Conservation (phyloP, 2,888 invertebrate species). For the Acanthosoma haemorrhoidale region DNA sequence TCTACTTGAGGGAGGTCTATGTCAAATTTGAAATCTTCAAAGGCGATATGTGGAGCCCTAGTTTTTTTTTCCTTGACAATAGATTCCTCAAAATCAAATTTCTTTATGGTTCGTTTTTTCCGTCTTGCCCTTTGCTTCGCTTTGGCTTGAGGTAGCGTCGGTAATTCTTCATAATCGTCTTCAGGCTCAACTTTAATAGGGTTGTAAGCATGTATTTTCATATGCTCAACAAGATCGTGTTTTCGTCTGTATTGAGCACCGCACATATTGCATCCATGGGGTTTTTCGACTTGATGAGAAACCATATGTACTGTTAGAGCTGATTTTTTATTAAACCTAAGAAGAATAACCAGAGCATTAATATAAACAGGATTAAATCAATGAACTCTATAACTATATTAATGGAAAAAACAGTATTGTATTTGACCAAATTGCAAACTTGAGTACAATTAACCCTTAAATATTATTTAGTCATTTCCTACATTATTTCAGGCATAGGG, state of each 20-base stretch:
- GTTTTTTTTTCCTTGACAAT: slow-evolving; percentile 30
- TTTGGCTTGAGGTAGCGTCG: slow-evolving; percentile 21
- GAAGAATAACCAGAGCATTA: too few relatives aligned
- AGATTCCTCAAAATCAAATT: not conserved
- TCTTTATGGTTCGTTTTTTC: slow-evolving; percentile 13
- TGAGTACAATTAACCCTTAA: too few relatives aligned
- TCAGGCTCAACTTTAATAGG: slow-evolving; percentile 36
- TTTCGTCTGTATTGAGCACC: slow-evolving; percentile 74
- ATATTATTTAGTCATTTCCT: too few relatives aligned
- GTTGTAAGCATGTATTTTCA: slow-evolving; percentile 53
- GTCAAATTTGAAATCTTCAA: slow-evolving; percentile 12
- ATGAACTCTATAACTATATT: too few relatives aligned
- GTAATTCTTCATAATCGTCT: slow-evolving; percentile 36
- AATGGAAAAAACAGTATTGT: too few relatives aligned
- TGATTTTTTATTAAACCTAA: slow-evolving; percentile 67
- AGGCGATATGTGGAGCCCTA: not conserved
- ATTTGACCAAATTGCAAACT: too few relatives aligned
- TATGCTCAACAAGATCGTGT: slow-evolving; percentile 74
- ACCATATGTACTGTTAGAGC: slow-evolving; percentile 77
- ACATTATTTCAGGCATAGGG: too few relatives aligned
- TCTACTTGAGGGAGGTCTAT: not conserved
- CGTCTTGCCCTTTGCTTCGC: slow-evolving; percentile 21
- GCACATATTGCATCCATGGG: slow-evolving; percentile 73
- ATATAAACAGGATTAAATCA: too few relatives aligned
- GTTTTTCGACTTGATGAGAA: slow-evolving; percentile 76